These are phyloP conservation scores for Phyllostomus discolor DNA, from an alignment of 2,113 vertebrate species.

Conservation along the genomic window DNA sequence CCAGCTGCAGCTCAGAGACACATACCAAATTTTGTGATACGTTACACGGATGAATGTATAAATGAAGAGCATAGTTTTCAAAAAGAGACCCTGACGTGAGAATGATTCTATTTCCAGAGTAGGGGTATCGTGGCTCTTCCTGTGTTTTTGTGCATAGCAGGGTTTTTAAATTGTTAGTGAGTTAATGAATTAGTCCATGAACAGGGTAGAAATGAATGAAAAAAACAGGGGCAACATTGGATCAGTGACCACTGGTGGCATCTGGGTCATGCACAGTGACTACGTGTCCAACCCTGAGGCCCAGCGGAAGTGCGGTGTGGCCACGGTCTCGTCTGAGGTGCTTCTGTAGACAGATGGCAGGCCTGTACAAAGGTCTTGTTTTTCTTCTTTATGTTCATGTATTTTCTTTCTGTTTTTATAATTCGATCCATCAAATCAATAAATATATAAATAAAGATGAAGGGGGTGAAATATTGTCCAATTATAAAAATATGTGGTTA, in stretches of 20 bases:
- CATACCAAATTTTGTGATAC: background rate
- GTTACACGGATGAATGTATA: background rate
- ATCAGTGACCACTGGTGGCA: accelerated
- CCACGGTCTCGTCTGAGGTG: background rate
- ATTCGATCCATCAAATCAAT: background rate
- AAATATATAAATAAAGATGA: background rate
- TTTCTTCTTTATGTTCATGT: background rate
- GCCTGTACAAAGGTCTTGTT: background rate
- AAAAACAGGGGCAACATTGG: accelerated
- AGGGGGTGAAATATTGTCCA: background rate
- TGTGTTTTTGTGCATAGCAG: background rate
- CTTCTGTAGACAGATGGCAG: too few species aligned
- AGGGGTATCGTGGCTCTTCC: background rate
- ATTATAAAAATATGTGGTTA: background rate
- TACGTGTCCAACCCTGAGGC: background rate
- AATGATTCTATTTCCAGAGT: background rate
- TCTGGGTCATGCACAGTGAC: background rate
- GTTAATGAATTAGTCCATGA: background rate
- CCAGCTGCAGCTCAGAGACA: background rate
- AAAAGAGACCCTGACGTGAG: background rate
- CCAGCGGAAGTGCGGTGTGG: accelerated
- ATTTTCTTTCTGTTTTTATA: background rate
- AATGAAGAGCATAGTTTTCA: background rate
- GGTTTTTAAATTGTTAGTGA: background rate
- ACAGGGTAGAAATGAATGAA: background rate